Base-by-base conservation (phyloP, 2,888 invertebrate species). In the Coelopa pilipes region DNA sequence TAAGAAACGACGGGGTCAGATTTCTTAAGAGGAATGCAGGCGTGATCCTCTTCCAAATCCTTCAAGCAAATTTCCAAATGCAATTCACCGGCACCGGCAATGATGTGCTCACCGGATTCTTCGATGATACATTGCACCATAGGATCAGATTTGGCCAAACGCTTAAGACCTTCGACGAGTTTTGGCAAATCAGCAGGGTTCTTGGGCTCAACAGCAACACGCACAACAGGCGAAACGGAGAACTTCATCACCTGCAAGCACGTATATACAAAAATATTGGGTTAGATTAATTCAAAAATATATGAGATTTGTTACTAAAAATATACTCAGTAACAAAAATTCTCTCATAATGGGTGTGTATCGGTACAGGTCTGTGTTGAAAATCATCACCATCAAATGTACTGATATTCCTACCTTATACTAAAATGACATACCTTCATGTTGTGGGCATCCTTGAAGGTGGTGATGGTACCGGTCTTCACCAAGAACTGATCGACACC, bases 51-150 rank as follows among this genome's bases (percentile, higher is more conserved):
- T 89, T 99, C 98, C 88, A 97, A 92, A 92, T 98, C 98, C 89
- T 99, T 99, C 82, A 99, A 91, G 88, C 99, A 99, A 89, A 99
- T 99, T 91, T 99, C 99, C 89, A 99, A 93, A 91, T 99, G 99
- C 83, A 99, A 91, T 89, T 99, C 99, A 84, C 99, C 99, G 81
- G 99, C 99, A 81, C 99, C 99, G 82, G 99, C 99, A 86, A 99
- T 96, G 88, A 99, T 99, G 89, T 99, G 98, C 89, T 99, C 99
- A 79, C 99, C 99, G 76, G 98, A 98, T 89, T 99, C 99, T 90
- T 99, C 98, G 89, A 97, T 98, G 89, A 97, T 96, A 91, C 98
- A 99, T 90, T 99, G 96, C 81, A 99, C 99, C 99, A 99, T 99
- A 92, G 99, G 99, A 91, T 99, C 99, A 74, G 99, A 99, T 89